A percentile compares a stretch with the other conserved stretches of the same genome.
Evolutionary conservation across 2,888 invertebrate genomes (phyloP).

Genomic region (Ommatoiulus sabulosus): DNA sequence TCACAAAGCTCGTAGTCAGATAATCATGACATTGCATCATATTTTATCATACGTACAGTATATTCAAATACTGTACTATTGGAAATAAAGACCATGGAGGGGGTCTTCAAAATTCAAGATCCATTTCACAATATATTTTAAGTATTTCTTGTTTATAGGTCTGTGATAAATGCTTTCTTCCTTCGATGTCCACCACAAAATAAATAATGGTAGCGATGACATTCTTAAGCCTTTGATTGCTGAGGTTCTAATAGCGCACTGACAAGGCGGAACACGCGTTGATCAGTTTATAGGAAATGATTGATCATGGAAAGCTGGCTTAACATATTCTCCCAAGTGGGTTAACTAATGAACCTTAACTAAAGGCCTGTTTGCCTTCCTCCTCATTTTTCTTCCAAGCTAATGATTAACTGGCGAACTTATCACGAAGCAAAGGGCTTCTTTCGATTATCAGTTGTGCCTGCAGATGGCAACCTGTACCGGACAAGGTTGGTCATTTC

Average conservation of each 20-base stretch:
- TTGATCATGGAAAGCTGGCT: neutral
- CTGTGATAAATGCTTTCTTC: neutral
- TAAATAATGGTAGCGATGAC: slow-evolving; percentile 19
- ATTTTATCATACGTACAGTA: too few relatives aligned
- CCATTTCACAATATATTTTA: slow-evolving; percentile 10
- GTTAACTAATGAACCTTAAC: slow-evolving; percentile 19
- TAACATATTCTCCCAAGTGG: slow-evolving; percentile 19
- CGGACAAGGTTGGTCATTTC: neutral
- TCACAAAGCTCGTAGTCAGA: too few relatives aligned
- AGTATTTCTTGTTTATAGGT: neutral
- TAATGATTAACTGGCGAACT: neutral
- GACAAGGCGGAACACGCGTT: neutral
- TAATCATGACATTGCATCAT: too few relatives aligned
- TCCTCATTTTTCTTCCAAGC: neutral
- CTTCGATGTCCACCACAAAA: slow-evolving; percentile 10
- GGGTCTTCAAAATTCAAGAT: neutral
- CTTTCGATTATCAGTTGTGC: slow-evolving; percentile 6
- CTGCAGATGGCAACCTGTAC: neutral
- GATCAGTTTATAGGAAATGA: slow-evolving; percentile 19
- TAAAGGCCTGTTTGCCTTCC: neutral
- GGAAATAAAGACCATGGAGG: neutral
- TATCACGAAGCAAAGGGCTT: slow-evolving; percentile 19
- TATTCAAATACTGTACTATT: too few relatives aligned
- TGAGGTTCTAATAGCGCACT: slow-evolving; percentile 19
- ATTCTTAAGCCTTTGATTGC: slow-evolving; percentile 1